Conservation (phyloP, 1,140 invertebrate genomes). For the Leguminivora glycinivorella region DNA sequence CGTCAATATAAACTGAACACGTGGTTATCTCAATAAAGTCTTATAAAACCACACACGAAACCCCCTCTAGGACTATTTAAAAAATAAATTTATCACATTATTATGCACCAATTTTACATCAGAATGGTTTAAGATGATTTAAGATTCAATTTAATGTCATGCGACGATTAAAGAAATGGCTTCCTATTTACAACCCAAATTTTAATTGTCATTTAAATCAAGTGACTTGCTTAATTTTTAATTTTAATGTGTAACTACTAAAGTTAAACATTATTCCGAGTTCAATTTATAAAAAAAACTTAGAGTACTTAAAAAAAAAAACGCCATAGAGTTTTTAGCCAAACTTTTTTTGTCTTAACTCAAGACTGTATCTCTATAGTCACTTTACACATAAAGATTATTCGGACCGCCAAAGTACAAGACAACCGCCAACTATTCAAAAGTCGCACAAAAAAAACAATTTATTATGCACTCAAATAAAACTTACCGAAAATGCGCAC, state of each 20-base stretch:
- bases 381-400: not conserved
- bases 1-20: not conserved
- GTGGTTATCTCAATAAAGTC: not conserved
- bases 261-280: no score
- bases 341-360: no score
- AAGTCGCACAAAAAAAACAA: not conserved
- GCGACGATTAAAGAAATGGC: constrained; percentile 1
- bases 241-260: not conserved
- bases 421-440: not conserved
- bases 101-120: constrained; percentile 19
- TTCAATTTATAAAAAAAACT: not conserved
- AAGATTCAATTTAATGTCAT: constrained; percentile 1
- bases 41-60: not conserved
- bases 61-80: not conserved
- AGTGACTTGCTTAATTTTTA: not conserved
- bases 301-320: no score
- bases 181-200: not conserved
- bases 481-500: constrained; percentile 8
- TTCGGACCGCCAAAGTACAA: not conserved
- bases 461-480: not conserved
- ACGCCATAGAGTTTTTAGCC: no score
- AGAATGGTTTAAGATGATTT: constrained; percentile 1
- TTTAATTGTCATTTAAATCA: not conserved
- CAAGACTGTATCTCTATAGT: no score
- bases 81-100: constrained; percentile 12